A percentile compares a stretch with the other conserved stretches of the same genome.
Evolutionary conservation across 1,140 invertebrate genomes (phyloP).

Genomic region (Spodoptera frugiperda): DNA sequence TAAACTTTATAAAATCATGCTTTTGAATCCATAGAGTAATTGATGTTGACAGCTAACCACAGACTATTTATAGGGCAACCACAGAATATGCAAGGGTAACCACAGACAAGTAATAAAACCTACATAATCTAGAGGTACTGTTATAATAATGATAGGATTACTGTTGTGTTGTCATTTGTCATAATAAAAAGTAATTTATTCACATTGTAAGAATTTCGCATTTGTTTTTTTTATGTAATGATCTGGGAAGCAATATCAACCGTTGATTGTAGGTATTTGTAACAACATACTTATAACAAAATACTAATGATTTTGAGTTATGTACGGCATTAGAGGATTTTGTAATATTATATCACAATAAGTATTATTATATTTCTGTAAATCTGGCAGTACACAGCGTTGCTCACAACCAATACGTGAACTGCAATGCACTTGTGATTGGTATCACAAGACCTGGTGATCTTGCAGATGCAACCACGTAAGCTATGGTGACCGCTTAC

Average conservation of each 20-base stretch:
- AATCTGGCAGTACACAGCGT: no score
- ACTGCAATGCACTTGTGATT: not conserved
- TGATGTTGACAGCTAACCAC: slow-evolving; percentile 30
- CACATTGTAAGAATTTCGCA: not conserved
- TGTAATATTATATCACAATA: no score
- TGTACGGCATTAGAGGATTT: not conserved
- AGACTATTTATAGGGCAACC: slow-evolving; percentile 35
- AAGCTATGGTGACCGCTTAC: no score
- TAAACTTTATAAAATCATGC: not conserved
- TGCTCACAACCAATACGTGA: no score
- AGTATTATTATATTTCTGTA: no score
- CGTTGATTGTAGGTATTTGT: no score
- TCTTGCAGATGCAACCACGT: no score
- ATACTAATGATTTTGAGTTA: not conserved
- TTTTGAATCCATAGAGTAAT: slow-evolving; percentile 16
- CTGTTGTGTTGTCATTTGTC: not conserved
- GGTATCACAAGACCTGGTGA: not conserved
- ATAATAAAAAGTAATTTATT: slow-evolving; percentile 25
- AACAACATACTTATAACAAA: not conserved
- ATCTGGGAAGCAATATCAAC: not conserved
- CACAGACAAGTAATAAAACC: not conserved
- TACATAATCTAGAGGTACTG: not conserved
- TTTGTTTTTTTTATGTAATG: not conserved
- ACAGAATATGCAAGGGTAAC: slow-evolving; percentile 33
- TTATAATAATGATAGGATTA: not conserved